Evolutionary conservation across 2,888 invertebrate species (phyloP).

Genomic region (Notodromas monacha): DNA sequence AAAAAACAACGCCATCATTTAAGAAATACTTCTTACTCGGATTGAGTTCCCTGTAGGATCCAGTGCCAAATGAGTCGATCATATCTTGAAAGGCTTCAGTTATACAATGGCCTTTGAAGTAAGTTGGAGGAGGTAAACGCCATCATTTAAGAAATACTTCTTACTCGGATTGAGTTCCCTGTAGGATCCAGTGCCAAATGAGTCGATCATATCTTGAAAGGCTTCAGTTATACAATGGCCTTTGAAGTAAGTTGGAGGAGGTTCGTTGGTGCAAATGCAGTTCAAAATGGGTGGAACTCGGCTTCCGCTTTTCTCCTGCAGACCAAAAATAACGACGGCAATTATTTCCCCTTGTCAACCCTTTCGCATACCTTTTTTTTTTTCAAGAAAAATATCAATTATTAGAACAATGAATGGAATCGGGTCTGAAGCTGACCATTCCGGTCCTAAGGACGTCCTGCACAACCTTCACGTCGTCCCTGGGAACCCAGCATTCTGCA

Average conservation of each 20-base stretch:
- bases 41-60: constrained; percentile 82
- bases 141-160: too few relatives aligned
- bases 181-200: constrained; percentile 22
- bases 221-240: constrained; percentile 11
- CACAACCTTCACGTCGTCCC: constrained; percentile 9
- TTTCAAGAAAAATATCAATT: too few relatives aligned
- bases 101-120: constrained; percentile 82
- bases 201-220: constrained; percentile 11
- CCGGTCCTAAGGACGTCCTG: constrained; percentile 9
- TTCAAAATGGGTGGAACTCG: constrained; percentile 10
- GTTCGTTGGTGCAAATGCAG: constrained; percentile 10
- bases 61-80: constrained; percentile 84
- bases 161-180: constrained; percentile 19
- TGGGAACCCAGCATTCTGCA: constrained; percentile 12
- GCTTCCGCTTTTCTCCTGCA: constrained; percentile 10
- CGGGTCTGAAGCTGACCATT: constrained; percentile 6
- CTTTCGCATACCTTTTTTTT: too few relatives aligned
- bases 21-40: too few relatives aligned
- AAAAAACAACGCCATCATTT: too few relatives aligned
- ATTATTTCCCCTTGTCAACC: background rate
- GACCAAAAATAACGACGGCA: background rate
- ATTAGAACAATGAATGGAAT: too few relatives aligned
- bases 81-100: constrained; percentile 73
- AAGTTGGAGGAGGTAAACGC: constrained; percentile 86
- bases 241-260: constrained; percentile 11